Evolutionary conservation across 2,797 vertebrate genomes (phyloP).

Genomic region (Centroberyx gerrardi): DNA sequence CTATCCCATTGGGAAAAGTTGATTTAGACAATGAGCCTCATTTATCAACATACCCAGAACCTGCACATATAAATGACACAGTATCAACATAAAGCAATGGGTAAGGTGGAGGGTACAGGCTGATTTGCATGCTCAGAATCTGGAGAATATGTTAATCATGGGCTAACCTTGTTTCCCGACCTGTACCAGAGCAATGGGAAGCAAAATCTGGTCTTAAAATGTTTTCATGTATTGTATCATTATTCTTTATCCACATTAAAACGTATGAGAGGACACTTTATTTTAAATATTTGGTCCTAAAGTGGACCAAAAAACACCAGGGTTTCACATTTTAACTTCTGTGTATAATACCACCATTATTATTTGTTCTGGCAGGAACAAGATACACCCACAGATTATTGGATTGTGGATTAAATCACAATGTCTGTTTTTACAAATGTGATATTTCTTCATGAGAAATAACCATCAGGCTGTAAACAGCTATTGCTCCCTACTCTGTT

Average conservation of each 20-base stretch:
- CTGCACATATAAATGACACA: no score
- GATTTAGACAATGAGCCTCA: no score
- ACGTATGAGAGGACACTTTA: not conserved
- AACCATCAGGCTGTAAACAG: not conserved
- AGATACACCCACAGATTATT: not conserved
- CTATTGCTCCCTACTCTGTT: not conserved
- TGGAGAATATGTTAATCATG: not conserved
- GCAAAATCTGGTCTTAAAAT: no score
- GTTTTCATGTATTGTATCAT: not conserved
- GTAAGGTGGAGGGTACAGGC: not conserved
- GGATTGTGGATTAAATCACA: not conserved
- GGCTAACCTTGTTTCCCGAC: not conserved
- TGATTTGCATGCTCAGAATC: not conserved
- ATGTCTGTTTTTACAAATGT: not conserved
- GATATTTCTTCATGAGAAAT: not conserved
- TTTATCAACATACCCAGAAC: no score
- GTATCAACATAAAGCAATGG: not conserved
- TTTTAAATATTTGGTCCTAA: not conserved
- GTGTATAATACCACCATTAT: not conserved
- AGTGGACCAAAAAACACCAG: not conserved
- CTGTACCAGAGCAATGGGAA: no score
- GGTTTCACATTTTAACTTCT: not conserved
- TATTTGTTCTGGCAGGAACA: not conserved
- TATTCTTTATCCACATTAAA: not conserved
- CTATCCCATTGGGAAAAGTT: no score